Conservation (phyloP, 2,797 vertebrate species). For the Pangasius djambal region DNA sequence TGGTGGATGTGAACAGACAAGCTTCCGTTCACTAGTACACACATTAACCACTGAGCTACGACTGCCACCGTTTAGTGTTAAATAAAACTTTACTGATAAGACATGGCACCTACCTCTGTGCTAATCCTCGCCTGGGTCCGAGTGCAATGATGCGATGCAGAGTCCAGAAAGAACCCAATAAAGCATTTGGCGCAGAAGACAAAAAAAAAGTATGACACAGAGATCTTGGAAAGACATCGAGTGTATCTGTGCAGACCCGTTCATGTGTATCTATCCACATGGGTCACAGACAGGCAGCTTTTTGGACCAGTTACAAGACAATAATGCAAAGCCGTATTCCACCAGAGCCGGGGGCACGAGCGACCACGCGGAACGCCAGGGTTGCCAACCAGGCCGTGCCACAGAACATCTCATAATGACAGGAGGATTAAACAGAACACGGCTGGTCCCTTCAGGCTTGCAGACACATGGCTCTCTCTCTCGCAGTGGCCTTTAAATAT, state of each 20-base stretch:
- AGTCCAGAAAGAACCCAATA: background rate
- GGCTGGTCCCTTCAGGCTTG: background rate
- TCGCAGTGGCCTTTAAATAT: background rate
- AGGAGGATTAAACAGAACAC: constrained; percentile 34
- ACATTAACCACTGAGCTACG: background rate
- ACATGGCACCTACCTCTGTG: constrained; percentile 21
- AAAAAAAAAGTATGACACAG: background rate
- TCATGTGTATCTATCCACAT: constrained; percentile 38
- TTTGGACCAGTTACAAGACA: constrained; percentile 39
- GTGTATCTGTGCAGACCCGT: background rate
- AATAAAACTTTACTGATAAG: constrained; percentile 11
- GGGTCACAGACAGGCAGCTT: constrained; percentile 17
- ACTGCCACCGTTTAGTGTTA: background rate
- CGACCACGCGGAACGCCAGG: constrained; percentile 30
- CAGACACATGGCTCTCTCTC: background rate
- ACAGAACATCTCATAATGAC: constrained; percentile 33
- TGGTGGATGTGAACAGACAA: background rate
- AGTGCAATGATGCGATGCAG: background rate
- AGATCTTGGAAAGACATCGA: background rate
- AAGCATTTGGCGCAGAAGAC: background rate
- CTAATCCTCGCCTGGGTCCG: background rate
- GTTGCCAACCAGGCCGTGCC: constrained; percentile 35
- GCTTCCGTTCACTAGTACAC: background rate
- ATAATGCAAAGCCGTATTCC: constrained; percentile 16
- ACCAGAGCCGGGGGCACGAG: background rate